Evolutionary conservation across 53 echinoderm and acorn worm genomes (phyloP).

Genomic region (Patiria pectinifera): DNA sequence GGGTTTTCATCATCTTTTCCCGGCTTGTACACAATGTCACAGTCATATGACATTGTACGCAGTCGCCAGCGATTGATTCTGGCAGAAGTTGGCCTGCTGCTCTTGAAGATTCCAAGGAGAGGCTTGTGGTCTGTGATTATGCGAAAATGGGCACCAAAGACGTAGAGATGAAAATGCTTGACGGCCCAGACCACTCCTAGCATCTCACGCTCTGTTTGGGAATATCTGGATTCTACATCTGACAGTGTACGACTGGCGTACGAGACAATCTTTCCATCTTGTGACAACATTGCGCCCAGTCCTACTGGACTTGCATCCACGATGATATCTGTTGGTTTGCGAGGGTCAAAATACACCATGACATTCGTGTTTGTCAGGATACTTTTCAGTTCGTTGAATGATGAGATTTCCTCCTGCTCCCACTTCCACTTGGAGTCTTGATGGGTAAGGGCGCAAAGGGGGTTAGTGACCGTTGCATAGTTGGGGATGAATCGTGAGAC

Average conservation of each 20-base stretch:
- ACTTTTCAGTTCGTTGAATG: slow-evolving; percentile 32
- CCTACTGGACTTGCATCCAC: slow-evolving; percentile 79
- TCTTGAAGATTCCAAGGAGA: slow-evolving; percentile 70
- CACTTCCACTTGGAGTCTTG: slow-evolving; percentile 69
- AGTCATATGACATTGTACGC: slow-evolving; percentile 74
- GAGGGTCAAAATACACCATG: slow-evolving; percentile 72
- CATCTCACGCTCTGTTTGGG: slow-evolving; percentile 80
- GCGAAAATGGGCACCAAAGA: slow-evolving; percentile 67
- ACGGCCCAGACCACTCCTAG: slow-evolving; percentile 70
- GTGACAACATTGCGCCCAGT: slow-evolving; percentile 70
- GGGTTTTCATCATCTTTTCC: slow-evolving; percentile 75
- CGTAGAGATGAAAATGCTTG: slow-evolving; percentile 72
- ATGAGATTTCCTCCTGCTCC: slow-evolving; percentile 32
- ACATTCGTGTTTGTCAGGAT: slow-evolving; percentile 55
- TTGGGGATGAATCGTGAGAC: slow-evolving; percentile 73
- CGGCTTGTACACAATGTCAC: slow-evolving; percentile 64
- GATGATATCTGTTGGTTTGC: slow-evolving; percentile 44
- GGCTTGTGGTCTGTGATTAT: slow-evolving; percentile 80
- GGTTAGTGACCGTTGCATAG: slow-evolving; percentile 69
- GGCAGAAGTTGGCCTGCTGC: slow-evolving; percentile 55
- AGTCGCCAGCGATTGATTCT: slow-evolving; percentile 78
- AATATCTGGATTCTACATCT: slow-evolving; percentile 70
- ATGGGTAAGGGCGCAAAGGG: slow-evolving; percentile 65
- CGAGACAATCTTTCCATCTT: slow-evolving; percentile 63
- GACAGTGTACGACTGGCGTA: slow-evolving; percentile 68